Conservation (phyloP, 2,113 vertebrate species). For the Jacana jacana region DNA sequence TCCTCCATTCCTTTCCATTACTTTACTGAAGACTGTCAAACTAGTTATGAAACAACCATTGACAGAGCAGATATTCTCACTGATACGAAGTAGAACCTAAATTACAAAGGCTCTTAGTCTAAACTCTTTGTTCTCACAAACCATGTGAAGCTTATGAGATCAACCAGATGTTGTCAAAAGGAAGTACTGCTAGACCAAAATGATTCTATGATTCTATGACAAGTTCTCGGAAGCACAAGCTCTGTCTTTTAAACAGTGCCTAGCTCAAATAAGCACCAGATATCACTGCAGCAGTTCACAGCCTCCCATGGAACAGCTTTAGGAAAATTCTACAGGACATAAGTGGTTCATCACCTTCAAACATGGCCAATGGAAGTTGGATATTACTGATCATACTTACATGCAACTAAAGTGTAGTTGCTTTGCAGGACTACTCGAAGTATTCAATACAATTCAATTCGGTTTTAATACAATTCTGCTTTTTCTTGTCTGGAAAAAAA, state of each 20-base stretch:
- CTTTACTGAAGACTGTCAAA: not conserved
- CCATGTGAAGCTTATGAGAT: not conserved
- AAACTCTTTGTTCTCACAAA: not conserved
- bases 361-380: not conserved
- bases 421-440: not conserved
- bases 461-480: not conserved
- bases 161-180: not conserved
- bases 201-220: no score
- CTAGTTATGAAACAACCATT: not conserved
- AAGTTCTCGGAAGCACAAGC: not conserved
- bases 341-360: not conserved
- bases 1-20: not conserved
- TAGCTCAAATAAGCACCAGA: not conserved
- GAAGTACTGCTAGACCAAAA: not conserved
- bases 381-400: not conserved
- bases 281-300: not conserved
- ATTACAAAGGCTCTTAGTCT: not conserved
- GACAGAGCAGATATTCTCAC: not conserved
- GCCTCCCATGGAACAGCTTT: not conserved
- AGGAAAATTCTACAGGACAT: not conserved
- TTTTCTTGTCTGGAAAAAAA: not conserved
- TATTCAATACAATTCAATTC: not conserved
- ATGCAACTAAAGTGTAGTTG: not conserved
- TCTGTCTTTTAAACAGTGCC: not conserved
- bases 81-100: not conserved